Percentiles rank a stretch among this genome's conserved stretches.
phyloP scores from a whole-genome alignment of 2,113 vertebrate genomes.

The Sphyrna mokarran region DNA sequence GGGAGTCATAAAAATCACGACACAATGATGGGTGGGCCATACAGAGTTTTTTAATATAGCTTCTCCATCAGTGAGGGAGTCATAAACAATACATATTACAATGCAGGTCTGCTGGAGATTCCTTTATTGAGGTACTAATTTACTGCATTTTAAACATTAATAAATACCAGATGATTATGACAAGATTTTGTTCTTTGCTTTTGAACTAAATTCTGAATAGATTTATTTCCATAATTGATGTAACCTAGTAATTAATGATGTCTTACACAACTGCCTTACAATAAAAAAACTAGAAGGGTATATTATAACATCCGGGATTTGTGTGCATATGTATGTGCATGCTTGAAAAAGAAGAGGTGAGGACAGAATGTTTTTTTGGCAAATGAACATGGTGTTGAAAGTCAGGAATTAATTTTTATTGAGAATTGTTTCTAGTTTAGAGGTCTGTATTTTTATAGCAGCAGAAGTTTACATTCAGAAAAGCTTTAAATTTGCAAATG shows the following conservation, averaged over 20 bases:
- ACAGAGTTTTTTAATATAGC: not conserved
- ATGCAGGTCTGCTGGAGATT: not conserved
- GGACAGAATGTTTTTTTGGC: not conserved
- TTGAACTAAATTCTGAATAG: not conserved
- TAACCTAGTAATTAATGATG: not conserved
- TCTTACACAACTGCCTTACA: not conserved
- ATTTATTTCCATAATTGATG: not conserved
- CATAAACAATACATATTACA: not conserved
- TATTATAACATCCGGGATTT: not conserved
- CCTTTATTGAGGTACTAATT: not conserved
- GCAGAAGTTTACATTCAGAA: not conserved
- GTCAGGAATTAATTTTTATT: conserved; percentile 21
- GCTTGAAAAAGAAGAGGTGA: not conserved
- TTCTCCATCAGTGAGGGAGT: not conserved
- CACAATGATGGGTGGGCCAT: not conserved
- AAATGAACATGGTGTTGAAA: not conserved
- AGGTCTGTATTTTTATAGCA: not conserved
- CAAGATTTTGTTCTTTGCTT: not conserved
- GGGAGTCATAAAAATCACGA: not conserved
- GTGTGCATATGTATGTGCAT: not conserved
- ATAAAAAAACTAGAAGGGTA: not conserved
- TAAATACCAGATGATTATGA: not conserved
- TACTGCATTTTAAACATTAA: not conserved
- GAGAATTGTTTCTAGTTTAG: not conserved
- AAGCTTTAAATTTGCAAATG: not conserved